Conservation (phyloP, 2,113 vertebrate genomes). For the Petrocephalus zakoni region DNA sequence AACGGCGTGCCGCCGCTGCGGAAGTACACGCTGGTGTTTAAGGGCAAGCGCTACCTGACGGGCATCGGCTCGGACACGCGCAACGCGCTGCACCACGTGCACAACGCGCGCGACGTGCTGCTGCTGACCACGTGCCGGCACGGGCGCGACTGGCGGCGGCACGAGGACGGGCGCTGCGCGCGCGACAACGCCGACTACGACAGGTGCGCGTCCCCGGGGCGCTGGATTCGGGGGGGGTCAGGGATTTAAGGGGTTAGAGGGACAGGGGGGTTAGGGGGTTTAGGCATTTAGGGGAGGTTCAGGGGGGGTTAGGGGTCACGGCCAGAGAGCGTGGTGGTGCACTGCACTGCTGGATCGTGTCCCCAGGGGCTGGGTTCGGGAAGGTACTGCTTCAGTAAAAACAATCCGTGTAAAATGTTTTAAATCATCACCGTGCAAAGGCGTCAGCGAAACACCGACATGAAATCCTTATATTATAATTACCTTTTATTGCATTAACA, state of each 20-base stretch:
- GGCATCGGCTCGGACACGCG: conserved; percentile 98
- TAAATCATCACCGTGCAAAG: not conserved
- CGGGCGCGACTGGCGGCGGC: conserved; percentile 98
- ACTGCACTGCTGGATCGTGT: not conserved
- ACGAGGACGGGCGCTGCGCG: conserved; percentile 95
- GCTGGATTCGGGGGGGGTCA: too few species aligned
- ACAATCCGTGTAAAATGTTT: not conserved
- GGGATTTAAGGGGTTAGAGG: not conserved
- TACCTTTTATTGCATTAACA: not conserved
- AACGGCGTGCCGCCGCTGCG: conserved; percentile 92
- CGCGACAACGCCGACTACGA: conserved; percentile 93
- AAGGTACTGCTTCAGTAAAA: not conserved
- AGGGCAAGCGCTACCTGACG: conserved; percentile 96
- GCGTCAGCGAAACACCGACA: not conserved
- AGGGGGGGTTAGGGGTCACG: too few species aligned
- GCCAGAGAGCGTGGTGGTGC: not conserved
- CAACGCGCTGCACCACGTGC: conserved; percentile 96
- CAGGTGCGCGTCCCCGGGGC: conserved; percentile 72
- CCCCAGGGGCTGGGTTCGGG: not conserved
- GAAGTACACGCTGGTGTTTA: conserved; percentile 98
- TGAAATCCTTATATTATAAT: not conserved
- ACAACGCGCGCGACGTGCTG: conserved; percentile 92
- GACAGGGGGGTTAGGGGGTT: not conserved
- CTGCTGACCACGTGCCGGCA: conserved; percentile 98
- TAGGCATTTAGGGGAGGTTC: too few species aligned